A percentile compares a stretch with the other conserved stretches of the same genome.
These are phyloP conservation scores for Dallia pectoralis DNA, from an alignment of 2,797 vertebrate genomes.

Conservation along the genomic window DNA sequence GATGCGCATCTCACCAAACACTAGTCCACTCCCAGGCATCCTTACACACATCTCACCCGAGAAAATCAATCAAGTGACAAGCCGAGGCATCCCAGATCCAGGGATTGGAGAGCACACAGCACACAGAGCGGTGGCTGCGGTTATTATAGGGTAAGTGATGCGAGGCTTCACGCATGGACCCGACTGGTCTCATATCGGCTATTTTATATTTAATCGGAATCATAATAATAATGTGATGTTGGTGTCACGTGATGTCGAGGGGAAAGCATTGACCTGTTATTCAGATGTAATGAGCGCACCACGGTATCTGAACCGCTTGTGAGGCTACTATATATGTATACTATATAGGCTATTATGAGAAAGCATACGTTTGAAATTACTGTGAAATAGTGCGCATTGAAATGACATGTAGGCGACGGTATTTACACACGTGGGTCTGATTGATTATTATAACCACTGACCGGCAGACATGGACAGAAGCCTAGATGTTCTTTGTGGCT, in stretches of 20 bases:
- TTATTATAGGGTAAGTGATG: not conserved
- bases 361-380: not conserved
- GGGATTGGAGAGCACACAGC: no score
- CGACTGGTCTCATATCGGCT: not conserved
- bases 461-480: not conserved
- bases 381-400: not conserved
- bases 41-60: not conserved
- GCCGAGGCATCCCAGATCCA: not conserved
- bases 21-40: not conserved
- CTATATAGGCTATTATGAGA: not conserved
- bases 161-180: not conserved
- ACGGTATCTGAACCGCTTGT: not conserved
- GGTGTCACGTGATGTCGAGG: not conserved
- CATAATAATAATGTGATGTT: not conserved
- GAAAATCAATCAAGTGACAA: not conserved
- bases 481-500: not conserved
- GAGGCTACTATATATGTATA: not conserved
- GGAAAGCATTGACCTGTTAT: no score
- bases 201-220: not conserved
- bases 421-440: not conserved
- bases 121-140: not conserved
- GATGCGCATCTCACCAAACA: not conserved
- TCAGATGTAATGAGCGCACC: not conserved
- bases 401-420: not conserved
- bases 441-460: not conserved